These are phyloP conservation scores for Chelidonichthys spinosus DNA, from an alignment of 2,797 vertebrate genomes.

Conservation along the genomic window DNA sequence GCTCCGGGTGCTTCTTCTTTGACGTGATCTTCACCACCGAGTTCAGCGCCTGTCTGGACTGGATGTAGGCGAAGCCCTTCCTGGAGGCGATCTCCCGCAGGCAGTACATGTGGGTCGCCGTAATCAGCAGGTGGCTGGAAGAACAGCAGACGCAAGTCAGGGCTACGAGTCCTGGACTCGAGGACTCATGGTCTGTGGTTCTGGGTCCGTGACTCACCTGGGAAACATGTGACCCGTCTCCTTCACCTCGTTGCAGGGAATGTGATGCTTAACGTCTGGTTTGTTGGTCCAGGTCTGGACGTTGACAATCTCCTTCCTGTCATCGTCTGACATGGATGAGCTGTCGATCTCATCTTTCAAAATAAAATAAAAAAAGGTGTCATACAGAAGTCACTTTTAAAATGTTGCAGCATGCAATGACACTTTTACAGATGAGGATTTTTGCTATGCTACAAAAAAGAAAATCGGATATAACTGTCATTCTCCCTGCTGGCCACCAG, in stretches of 20 bases:
- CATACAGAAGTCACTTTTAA: too few species aligned
- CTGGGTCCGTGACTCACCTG: slow-evolving; percentile 82
- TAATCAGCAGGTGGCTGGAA: slow-evolving; percentile 93
- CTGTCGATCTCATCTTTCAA: slow-evolving; percentile 94
- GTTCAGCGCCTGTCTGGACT: slow-evolving; percentile 96
- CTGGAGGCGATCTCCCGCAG: slow-evolving; percentile 95
- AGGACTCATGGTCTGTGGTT: neutral
- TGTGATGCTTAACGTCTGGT: slow-evolving; percentile 95
- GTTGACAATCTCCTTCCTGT: slow-evolving; percentile 97
- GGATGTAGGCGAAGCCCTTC: slow-evolving; percentile 97
- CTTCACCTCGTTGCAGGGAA: slow-evolving; percentile 97
- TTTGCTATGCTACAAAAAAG: neutral
- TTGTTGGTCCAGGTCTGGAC: slow-evolving; percentile 99
- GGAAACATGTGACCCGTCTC: slow-evolving; percentile 99
- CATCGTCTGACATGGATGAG: slow-evolving; percentile 97
- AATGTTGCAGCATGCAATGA: too few species aligned
- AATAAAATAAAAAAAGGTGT: slow-evolving; percentile 1
- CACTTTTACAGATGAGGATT: too few species aligned
- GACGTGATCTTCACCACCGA: slow-evolving; percentile 99
- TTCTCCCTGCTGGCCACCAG: too few species aligned
- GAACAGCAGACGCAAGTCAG: neutral
- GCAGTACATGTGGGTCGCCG: slow-evolving; percentile 98
- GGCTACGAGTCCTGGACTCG: neutral
- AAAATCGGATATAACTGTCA: too few species aligned
- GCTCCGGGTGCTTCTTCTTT: slow-evolving; percentile 98